Evolutionary conservation across 92 coral and sea anemone species (phyloP).

Genomic region (Metridium senile): DNA sequence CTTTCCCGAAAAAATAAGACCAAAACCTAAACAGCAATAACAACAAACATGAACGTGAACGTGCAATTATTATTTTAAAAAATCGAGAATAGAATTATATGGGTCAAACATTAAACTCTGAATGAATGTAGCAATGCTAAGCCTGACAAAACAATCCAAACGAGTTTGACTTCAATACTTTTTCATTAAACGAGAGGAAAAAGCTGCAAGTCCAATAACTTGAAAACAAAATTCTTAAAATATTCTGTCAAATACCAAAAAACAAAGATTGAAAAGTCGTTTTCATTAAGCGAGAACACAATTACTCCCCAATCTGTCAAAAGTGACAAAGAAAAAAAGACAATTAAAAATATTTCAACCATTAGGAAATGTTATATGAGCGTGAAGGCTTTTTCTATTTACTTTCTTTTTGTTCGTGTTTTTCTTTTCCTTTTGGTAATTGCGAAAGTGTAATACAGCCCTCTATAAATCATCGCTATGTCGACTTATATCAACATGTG

Average conservation of each 20-base stretch:
- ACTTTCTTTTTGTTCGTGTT: background rate
- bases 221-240: background rate
- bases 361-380: background rate
- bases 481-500: background rate
- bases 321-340: no score
- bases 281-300: background rate
- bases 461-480: background rate
- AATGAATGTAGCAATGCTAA: no score
- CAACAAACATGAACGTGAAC: no score
- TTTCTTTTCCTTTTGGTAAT: background rate
- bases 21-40: no score
- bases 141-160: no score
- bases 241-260: background rate
- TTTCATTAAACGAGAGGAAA: background rate
- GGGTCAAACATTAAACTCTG: no score
- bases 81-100: no score
- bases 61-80: no score
- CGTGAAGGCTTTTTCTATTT: background rate
- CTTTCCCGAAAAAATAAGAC: no score
- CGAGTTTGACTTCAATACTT: no score
- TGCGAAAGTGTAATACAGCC: background rate
- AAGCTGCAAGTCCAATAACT: background rate
- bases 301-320: background rate
- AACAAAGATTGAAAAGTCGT: background rate
- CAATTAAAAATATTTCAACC: background rate